Evolutionary conservation across 2,113 vertebrate genomes (phyloP), one percentile per base, ranked within the genome.

Genomic region (Dinomys branickii): DNA sequence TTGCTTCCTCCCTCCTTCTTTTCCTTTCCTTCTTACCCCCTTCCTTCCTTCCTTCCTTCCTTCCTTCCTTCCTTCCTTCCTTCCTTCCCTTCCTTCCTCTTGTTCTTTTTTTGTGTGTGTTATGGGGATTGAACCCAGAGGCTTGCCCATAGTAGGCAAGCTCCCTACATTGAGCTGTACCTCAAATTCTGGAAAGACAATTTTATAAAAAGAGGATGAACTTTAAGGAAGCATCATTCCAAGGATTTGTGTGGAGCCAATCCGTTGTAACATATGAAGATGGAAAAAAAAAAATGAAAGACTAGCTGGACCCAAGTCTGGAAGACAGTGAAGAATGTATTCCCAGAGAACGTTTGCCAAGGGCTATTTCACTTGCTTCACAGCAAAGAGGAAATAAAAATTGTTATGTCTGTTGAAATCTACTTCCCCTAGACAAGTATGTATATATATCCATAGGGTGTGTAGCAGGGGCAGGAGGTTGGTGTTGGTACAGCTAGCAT

Each of bases 191-290:
- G 28, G 47, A 87, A 54, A 67, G 35, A 80, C 38, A 71, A 63
- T 59, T 88, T 78, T 89, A 20, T 89, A 75, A 63, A 86, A 30
- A 38, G 13, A 82, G 11, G 80, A 75, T 80, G 16, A 82, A 33
- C 19, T 35, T 90, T 13, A 82, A 71, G 30, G 56, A 92, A 61
- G 73, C 65, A 71, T 91, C 41, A 85, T 38, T 19, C 22, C n/a
- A 73, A 88, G 16, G 52, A 69, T 11, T 47, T 0, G 0, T 24
- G 13, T 47, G 65, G 19, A 30, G 88, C 5, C 44, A 82, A 73
- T 16, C 16, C 28, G 75, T 10, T 35, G 35, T 26, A 58, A 65
- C 58, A 54, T 52, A 38, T 24, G 8, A 13, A 88, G 3, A 71
- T 19, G n/a, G 26, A 30, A 67, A 92, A 58, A 67, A 92, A 58